Conservation (phyloP, 2,113 vertebrate species). For the Coregonus clupeaformis region DNA sequence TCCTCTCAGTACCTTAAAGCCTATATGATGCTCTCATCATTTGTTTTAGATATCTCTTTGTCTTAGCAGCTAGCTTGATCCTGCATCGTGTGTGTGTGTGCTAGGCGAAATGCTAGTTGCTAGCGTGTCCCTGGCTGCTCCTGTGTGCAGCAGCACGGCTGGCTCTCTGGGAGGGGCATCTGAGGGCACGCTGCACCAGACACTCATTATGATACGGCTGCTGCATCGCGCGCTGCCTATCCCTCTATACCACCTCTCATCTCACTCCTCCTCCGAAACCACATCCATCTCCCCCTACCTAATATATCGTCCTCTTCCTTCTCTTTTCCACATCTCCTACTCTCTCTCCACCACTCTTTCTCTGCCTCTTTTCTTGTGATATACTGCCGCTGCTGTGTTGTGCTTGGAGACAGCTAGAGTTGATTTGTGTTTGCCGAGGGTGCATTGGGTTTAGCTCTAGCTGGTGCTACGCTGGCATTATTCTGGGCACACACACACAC, state of each 20-base stretch:
- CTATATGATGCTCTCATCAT: too few relatives aligned
- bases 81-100: not conserved
- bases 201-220: conserved; percentile 10
- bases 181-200: conserved; percentile 29
- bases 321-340: not conserved
- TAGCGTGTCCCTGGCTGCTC: not conserved
- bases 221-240: conserved; percentile 4
- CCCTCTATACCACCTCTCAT: not conserved
- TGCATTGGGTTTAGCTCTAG: not conserved
- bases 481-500: conserved; percentile 11
- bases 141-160: not conserved
- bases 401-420: not conserved
- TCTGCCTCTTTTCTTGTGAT: not conserved
- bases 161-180: not conserved
- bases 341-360: not conserved
- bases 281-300: not conserved
- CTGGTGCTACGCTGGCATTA: not conserved
- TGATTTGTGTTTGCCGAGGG: not conserved
- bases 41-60: not conserved
- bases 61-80: not conserved
- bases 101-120: not conserved
- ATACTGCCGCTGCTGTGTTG: not conserved
- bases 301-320: not conserved
- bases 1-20: too few relatives aligned
- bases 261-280: not conserved